Conservation (phyloP, 1,140 invertebrate genomes). For the Olivierus martensii region DNA sequence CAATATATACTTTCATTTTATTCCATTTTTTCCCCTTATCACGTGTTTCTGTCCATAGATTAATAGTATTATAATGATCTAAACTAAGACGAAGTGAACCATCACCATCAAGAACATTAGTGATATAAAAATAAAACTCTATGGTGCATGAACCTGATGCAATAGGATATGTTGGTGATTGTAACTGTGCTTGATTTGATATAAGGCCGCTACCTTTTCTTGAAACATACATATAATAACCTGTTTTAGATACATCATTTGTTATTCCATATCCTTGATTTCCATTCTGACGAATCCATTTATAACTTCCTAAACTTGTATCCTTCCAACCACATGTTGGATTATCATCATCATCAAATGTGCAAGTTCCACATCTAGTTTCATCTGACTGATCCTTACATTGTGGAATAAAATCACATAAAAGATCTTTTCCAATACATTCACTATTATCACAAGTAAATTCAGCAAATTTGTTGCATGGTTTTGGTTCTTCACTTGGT, state of each 20-base stretch:
- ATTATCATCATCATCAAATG: constrained; percentile 9
- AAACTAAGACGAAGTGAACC: constrained; percentile 2
- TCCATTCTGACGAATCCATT: constrained; percentile 9
- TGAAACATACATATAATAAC: constrained; percentile 13
- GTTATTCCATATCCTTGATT: constrained; percentile 1
- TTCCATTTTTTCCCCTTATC: constrained; percentile 12
- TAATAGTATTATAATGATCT: not conserved
- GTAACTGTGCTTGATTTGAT: not conserved
- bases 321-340: constrained; percentile 18
- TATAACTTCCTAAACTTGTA: constrained; percentile 1
- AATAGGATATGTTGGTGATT: constrained; percentile 2
- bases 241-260: constrained; percentile 4
- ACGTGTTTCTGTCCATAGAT: constrained; percentile 1
- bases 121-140: constrained; percentile 13
- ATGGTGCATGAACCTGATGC: constrained; percentile 7
- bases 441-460: constrained; percentile 66
- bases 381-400: constrained; percentile 16
- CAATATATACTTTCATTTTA: constrained; percentile 2
- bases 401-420: constrained; percentile 17
- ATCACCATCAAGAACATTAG: constrained; percentile 4
- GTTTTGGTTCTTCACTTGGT: not conserved
- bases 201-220: constrained; percentile 3
- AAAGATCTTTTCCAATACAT: constrained; percentile 39
- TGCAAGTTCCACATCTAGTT: constrained; percentile 12
- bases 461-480: constrained; percentile 26